A percentile compares a stretch with the other conserved stretches of the same genome.
phyloP scores from a whole-genome alignment of 2,888 invertebrate genomes.

The Tinea semifulvella region DNA sequence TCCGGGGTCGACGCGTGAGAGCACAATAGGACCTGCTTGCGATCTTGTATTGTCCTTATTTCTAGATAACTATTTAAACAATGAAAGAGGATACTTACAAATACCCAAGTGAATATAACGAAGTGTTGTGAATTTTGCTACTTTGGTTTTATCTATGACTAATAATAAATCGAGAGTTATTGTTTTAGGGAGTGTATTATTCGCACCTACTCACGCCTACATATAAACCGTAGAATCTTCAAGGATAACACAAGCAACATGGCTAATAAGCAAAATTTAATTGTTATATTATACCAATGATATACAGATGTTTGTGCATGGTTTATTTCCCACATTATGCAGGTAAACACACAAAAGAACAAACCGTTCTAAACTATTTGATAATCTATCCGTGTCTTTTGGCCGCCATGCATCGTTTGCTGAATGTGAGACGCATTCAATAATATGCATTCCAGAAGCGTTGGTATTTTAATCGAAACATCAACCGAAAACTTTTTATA shows the following conservation, averaged over 20 bases:
- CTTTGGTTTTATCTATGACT: background rate
- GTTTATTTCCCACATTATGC: constrained; percentile 8
- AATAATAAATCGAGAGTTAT: background rate
- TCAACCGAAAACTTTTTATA: constrained; percentile 5
- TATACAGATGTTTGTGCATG: background rate
- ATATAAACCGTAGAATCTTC: background rate
- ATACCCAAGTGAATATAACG: no score
- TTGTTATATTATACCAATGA: background rate
- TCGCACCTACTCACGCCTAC: background rate
- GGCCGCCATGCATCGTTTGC: constrained; percentile 23
- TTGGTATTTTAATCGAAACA: constrained; percentile 40
- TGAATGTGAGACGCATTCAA: constrained; percentile 29
- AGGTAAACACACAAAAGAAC: constrained; percentile 8
- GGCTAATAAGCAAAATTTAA: background rate
- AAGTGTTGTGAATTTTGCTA: no score
- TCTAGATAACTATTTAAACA: constrained; percentile 9
- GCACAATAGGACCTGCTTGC: constrained; percentile 41
- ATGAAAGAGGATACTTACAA: constrained; percentile 2
- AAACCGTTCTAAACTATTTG: constrained; percentile 26
- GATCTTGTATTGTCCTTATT: constrained; percentile 34
- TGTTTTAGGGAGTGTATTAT: background rate
- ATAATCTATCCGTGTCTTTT: constrained; percentile 41
- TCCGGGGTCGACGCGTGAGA: background rate
- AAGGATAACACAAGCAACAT: background rate
- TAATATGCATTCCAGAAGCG: constrained; percentile 21